Percentiles rank a stretch among this genome's conserved stretches.
Evolutionary conservation across 2,888 invertebrate species (phyloP).

Genomic region (Acanthosepion esculentum): DNA sequence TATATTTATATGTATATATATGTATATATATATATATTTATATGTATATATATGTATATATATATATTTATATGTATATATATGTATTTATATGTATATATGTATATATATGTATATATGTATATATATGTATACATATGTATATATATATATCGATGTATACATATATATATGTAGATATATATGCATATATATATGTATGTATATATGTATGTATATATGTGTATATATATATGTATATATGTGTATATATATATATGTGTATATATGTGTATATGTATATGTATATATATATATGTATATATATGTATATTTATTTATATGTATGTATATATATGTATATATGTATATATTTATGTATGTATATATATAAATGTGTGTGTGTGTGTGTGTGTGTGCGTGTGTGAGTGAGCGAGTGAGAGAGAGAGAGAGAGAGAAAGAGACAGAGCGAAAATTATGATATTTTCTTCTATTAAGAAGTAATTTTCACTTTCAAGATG

Average conservation of each 20-base stretch:
- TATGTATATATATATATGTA: not conserved
- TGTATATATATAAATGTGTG: not conserved
- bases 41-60: not conserved
- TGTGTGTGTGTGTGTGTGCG: not conserved
- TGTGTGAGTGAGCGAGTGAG: not conserved
- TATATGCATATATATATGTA: not conserved
- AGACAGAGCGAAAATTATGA: no score
- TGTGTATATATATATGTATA: not conserved
- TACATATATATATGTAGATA: not conserved
- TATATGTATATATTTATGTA: not conserved
- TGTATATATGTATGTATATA: not conserved
- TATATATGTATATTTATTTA: not conserved
- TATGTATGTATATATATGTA: not conserved
- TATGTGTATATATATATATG: not conserved
- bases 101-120: not conserved
- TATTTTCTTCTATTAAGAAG: no score
- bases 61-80: not conserved
- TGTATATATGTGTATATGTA: not conserved
- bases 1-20: not conserved
- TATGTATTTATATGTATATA: no score
- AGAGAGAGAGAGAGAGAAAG: no score
- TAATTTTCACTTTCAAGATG: no score
- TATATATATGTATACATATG: not conserved
- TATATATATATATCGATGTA: conserved; percentile 11
- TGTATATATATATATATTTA: not conserved